phyloP scores from a whole-genome alignment of 2,797 vertebrate species.

The Sebastiscus albofasciatus region DNA sequence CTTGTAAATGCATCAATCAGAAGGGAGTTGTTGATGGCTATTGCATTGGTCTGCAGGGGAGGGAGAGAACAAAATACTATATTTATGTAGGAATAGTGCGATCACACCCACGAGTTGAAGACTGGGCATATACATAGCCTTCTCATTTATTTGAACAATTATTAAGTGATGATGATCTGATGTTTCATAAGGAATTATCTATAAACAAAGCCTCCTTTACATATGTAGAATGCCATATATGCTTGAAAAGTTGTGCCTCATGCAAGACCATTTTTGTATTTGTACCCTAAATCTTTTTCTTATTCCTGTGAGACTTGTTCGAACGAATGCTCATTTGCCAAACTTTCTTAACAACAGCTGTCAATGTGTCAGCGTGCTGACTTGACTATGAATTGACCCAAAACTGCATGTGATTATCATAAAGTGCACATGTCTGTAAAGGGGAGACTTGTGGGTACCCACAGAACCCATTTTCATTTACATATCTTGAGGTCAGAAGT shows the following conservation, averaged over 20 bases:
- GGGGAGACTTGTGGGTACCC: too few species aligned
- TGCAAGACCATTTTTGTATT: neutral
- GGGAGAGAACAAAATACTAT: constrained; percentile 12
- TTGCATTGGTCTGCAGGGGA: constrained; percentile 2
- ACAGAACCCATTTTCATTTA: too few species aligned
- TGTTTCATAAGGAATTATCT: neutral
- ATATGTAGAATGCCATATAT: neutral
- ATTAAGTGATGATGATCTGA: neutral
- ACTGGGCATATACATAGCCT: neutral
- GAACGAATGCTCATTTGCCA: neutral
- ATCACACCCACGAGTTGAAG: constrained; percentile 5
- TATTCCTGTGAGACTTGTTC: neutral
- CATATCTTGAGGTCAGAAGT: too few species aligned
- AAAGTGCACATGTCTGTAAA: too few species aligned
- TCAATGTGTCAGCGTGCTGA: too few species aligned
- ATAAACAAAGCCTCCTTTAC: neutral
- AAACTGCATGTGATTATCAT: too few species aligned
- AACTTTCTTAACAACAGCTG: neutral
- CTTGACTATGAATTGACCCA: too few species aligned
- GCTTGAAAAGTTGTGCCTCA: neutral
- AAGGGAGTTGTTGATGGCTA: constrained; percentile 47
- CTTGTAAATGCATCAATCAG: constrained; percentile 62
- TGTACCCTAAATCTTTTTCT: neutral
- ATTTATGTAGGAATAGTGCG: constrained; percentile 1
- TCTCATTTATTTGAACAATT: neutral